Evolutionary conservation across 2,797 vertebrate species (phyloP), one percentile per base, ranked within the genome.

Genomic region (Falco berigora): DNA sequence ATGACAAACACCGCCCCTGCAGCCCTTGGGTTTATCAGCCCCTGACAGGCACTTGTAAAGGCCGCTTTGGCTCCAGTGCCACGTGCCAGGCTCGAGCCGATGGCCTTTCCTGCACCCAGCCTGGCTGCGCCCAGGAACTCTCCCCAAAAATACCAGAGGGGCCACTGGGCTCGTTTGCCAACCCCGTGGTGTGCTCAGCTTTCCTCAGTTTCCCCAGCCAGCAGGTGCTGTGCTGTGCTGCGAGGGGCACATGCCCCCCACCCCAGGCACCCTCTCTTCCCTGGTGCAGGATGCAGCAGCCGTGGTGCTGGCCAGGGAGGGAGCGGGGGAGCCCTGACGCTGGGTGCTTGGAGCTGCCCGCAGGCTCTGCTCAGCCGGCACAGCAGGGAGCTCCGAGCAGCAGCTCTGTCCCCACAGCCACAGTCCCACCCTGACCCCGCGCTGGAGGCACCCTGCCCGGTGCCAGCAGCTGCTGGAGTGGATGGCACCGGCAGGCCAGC

Each of bases 21-120:
- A 3, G 73, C 42, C 46, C 23, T 5, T 19, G 9, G n/a, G 2
- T 42, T 83, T 50, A 81, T 72, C 79, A 25, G 27, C 46, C 58
- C 24, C 0, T 1, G 2, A 2, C 4, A 2, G 59, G 18, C 1
- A 10, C 50, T 15, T 3, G 22, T 5, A 12, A 34, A 5, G 17
- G 71, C 34, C 25, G 69, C 6, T 8, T 21, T 2, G 30, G 56
- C 62, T 22, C 9, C 1, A 4, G 40, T 1, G 77, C 74, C 91
- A 86, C 24, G 10, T 0, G 23, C 46, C 1, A 17, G 52, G 55
- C 44, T 28, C 5, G 5, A 82, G 78, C 81, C 3, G 2, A 16
- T 1, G 5, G n/a, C 47, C 17, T 6, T 36, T 34, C 25, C 46
- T 3, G 20, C 38, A 6, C 38, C 11, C 12, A 2, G 44, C n/a